Evolutionary conservation across 2,888 invertebrate genomes (phyloP).

Genomic region (Lydus trimaculatus): DNA sequence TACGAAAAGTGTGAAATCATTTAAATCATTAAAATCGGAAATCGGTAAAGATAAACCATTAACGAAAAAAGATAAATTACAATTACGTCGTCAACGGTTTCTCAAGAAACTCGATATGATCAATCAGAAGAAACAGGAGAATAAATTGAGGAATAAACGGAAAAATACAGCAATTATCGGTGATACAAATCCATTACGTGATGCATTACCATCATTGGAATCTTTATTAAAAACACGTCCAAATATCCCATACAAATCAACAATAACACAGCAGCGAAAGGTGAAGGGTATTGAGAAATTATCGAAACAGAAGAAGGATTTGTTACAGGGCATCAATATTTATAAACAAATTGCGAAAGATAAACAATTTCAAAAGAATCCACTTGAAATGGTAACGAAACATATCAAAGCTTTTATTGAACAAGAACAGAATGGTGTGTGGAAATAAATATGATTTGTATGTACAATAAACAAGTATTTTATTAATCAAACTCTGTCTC

Average conservation of each 20-base stretch:
- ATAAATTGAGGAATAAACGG: slow-evolving; percentile 46
- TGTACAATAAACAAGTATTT: slow-evolving; percentile 7
- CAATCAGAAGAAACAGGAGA: slow-evolving; percentile 48
- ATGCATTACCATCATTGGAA: slow-evolving; percentile 54
- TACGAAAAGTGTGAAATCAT: slow-evolving; percentile 47
- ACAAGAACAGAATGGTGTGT: slow-evolving; percentile 22
- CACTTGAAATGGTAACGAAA: slow-evolving; percentile 44
- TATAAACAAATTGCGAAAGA: slow-evolving; percentile 48
- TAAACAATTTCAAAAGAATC: slow-evolving; percentile 47
- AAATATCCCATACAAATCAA: slow-evolving; percentile 20
- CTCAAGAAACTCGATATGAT: slow-evolving; percentile 51
- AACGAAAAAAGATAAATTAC: slow-evolving; percentile 53
- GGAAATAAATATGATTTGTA: slow-evolving; percentile 7
- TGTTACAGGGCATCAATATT: slow-evolving; percentile 44
- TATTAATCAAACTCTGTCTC: neutral
- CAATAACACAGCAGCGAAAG: slow-evolving; percentile 24
- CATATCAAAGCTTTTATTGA: slow-evolving; percentile 46
- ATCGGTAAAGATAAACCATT: slow-evolving; percentile 36
- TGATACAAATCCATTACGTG: slow-evolving; percentile 51
- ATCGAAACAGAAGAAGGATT: slow-evolving; percentile 45
- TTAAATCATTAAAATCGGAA: slow-evolving; percentile 50
- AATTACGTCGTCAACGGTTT: slow-evolving; percentile 47
- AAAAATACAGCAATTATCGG: slow-evolving; percentile 48
- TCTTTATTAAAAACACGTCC: slow-evolving; percentile 41
- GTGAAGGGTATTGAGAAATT: slow-evolving; percentile 47